These are phyloP conservation scores for Amazona guildingii DNA, from an alignment of 2,113 vertebrate species.

Conservation along the genomic window DNA sequence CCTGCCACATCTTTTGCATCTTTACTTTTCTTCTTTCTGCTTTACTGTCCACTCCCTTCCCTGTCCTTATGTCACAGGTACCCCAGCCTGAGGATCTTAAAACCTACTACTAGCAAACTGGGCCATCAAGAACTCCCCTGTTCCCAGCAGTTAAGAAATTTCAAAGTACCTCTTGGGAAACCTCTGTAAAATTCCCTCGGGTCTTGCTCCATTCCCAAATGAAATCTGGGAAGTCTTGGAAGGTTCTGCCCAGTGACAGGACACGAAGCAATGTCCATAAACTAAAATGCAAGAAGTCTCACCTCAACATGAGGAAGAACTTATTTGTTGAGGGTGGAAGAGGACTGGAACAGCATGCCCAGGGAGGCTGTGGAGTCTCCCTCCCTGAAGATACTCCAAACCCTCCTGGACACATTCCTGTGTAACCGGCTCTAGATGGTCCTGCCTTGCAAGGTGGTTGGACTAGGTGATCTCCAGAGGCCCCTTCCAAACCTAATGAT, in stretches of 20 bases:
- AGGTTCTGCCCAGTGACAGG: not conserved
- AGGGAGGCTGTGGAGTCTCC: not conserved
- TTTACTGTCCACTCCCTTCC: not conserved
- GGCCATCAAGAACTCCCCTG: not conserved
- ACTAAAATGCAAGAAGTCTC: not conserved
- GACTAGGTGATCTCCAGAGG: not conserved
- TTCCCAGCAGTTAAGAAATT: not conserved
- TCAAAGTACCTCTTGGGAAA: not conserved
- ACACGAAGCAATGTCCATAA: not conserved
- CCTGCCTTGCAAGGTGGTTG: not conserved
- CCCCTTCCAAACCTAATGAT: not conserved
- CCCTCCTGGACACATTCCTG: not conserved
- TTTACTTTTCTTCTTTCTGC: not conserved
- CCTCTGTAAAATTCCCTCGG: not conserved
- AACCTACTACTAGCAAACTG: not conserved
- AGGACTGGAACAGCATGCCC: not conserved
- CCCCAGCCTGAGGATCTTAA: not conserved
- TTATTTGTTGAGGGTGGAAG: not conserved
- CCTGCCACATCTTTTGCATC: not conserved
- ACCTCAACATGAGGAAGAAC: not conserved
- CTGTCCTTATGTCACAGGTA: not conserved
- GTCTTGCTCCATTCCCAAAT: not conserved
- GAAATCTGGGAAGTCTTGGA: slow-evolving; percentile 31
- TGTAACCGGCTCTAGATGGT: not conserved
- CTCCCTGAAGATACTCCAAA: not conserved